phyloP scores from a whole-genome alignment of 2,888 invertebrate species.

The Pyrrhia umbra region DNA sequence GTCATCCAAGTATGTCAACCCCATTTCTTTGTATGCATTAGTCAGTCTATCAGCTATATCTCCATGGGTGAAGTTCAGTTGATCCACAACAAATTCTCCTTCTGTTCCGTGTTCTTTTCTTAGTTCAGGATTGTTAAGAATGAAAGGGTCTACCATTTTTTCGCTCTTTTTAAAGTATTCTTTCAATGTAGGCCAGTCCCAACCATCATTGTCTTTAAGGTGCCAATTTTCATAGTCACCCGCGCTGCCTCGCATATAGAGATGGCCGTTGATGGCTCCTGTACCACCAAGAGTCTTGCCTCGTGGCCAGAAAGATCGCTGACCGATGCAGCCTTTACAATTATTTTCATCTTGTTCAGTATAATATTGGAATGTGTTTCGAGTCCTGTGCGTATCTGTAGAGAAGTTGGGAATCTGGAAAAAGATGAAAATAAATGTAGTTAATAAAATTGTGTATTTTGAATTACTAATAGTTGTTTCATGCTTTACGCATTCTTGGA shows the following conservation, averaged over 20 bases:
- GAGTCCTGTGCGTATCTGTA: slow-evolving; percentile 73
- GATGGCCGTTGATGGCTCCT: slow-evolving; percentile 83
- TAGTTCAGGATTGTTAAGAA: slow-evolving; percentile 78
- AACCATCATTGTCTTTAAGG: slow-evolving; percentile 75
- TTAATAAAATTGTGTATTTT: background rate
- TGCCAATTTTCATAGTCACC: slow-evolving; percentile 83
- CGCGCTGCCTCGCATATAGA: slow-evolving; percentile 82
- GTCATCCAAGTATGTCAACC: slow-evolving; percentile 82
- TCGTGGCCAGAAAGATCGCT: slow-evolving; percentile 83
- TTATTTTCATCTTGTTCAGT: slow-evolving; percentile 78
- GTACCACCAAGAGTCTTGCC: slow-evolving; percentile 84
- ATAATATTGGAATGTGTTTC: slow-evolving; percentile 79
- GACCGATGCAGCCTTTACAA: slow-evolving; percentile 71
- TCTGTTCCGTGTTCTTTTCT: slow-evolving; percentile 83
- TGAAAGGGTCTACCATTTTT: slow-evolving; percentile 80
- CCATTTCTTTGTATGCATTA: slow-evolving; percentile 86
- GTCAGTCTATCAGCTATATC: slow-evolving; percentile 76
- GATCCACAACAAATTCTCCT: slow-evolving; percentile 87
- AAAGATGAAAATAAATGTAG: background rate
- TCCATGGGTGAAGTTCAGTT: slow-evolving; percentile 82
- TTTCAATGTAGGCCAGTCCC: slow-evolving; percentile 82
- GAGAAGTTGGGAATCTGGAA: slow-evolving; percentile 84
- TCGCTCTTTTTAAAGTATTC: slow-evolving; percentile 85
- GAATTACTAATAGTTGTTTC: background rate
- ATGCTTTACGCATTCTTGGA: no score